Base-by-base conservation (phyloP, 2,113 vertebrate species). In the Circaetus gallicus region DNA sequence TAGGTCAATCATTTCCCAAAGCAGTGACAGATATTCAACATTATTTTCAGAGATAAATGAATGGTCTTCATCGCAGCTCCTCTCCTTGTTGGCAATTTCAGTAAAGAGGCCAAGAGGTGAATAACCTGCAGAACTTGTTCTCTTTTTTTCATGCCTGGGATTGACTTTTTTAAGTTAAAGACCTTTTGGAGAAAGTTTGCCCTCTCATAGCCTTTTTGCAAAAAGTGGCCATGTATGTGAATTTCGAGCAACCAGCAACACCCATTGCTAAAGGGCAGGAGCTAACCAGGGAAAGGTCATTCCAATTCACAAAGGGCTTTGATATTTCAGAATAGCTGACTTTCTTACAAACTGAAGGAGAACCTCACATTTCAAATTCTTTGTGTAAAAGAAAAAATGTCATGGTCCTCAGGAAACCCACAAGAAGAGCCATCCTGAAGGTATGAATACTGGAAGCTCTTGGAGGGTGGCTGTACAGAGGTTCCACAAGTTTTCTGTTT, bases 261-360 rank as follows among this genome's bases (percentile, higher is more conserved):
- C 94, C 95, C 96, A 92, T 95, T 91, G 94, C 83, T 96, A 92
- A 96, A 96, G 95, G 95, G 95, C 95, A 96, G 72, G 26, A 92
- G 86, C 91, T 96, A 96, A 96, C 95, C 93, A 94, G 89, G 86
- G 93, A 95, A 97, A 97, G 96, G 94, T 97, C 96, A 96, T 96
- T 97, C 69, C 89, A 96, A 94, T 97, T 95, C 96, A 94, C 83
- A 92, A 89, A 92, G 63, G 93, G 73, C 86, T 97, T 96, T 97
- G 94, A 96, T 96, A 96, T 96, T 96, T 97, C 93, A 89, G 95
- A 96, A 96, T 62, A 97, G 93, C 93, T 89, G 95, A 91, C 94
- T 95, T 95, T 89, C 82, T 95, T 94, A 77, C n/a, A 86, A 96
- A 95, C 72, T 95, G 94, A 89, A 96, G 93, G 89, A 97, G 86